Base-by-base conservation (phyloP, 2,888 invertebrate genomes). In the Acanthococcus lagerstroemiae region DNA sequence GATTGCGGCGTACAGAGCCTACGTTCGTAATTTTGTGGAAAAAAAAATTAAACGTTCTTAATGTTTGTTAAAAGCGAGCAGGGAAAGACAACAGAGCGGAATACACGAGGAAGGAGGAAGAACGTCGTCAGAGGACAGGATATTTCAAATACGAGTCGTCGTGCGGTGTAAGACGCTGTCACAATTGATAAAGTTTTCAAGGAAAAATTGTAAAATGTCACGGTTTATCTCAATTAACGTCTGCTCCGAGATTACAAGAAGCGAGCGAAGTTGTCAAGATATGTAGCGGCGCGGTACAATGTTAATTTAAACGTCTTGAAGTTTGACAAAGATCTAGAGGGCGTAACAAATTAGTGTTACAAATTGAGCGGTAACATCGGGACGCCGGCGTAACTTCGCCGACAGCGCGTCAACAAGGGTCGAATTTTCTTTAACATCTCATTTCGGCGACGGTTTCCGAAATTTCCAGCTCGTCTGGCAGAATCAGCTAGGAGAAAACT, bases 261-360 rank as follows among this genome's bases (percentile, higher is more conserved):
- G 27, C 25, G 27, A 26, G 19, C 24, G 30, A 56, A 44, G 22
- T 37, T 44, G 56, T 56, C 56, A 56, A 56, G 56, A 56, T 56
- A 56, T 56, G 44, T 44, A 44, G 17, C 54, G 25, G 9, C 15
- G 25, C 2, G 9, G 30, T 44, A 44, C 56, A 15, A 56, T 56
- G 56, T 56, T 56, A 56, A 56, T 56, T 56, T 56, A 44, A 56
- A 56, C 56, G 56, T 56, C 27, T 56, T 30, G 9, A 44, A 56
- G 44, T 56, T 44, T 44, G 30, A 56, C 56, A 44, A 56, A 56
- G 56, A 56, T 56, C 21, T 24, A 44, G 44, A 56, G 56, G 56
- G 56, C 56, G 56, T 56, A 56, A 56, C 56, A 56, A 56, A 56
- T 56, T 56, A 56, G 56, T 56, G 56, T 56, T 56, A 56, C 56